Conservation (phyloP, 1,140 invertebrate genomes). For the Danaus melanippus region DNA sequence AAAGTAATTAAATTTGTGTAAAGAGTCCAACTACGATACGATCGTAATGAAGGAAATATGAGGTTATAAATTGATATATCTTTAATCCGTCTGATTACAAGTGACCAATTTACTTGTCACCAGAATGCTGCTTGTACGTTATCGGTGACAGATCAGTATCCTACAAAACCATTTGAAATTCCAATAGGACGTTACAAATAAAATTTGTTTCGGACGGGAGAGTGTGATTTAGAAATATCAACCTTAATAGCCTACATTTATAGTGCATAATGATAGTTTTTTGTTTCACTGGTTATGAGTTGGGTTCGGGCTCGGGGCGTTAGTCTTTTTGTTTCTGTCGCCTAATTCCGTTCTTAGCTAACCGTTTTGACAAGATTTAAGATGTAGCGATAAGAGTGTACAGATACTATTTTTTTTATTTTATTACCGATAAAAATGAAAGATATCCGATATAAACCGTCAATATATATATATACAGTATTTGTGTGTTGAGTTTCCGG, state of each 20-base stretch:
- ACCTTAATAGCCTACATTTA: too few species aligned
- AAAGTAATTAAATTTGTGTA: slow-evolving; percentile 38
- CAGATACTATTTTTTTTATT: slow-evolving; percentile 22
- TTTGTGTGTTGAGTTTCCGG: too few species aligned
- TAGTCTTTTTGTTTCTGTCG: slow-evolving; percentile 63
- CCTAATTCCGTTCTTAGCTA: slow-evolving; percentile 66
- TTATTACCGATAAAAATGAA: slow-evolving; percentile 4
- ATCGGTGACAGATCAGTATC: slow-evolving; percentile 68
- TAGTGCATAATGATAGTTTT: not conserved
- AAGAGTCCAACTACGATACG: slow-evolving; percentile 16
- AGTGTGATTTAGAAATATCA: too few species aligned
- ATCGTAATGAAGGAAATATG: slow-evolving; percentile 15
- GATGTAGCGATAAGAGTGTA: slow-evolving; percentile 53
- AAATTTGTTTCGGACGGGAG: slow-evolving; percentile 22
- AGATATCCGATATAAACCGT: too few species aligned
- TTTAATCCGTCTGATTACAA: slow-evolving; percentile 57
- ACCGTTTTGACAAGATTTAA: slow-evolving; percentile 67
- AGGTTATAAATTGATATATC: slow-evolving; percentile 48
- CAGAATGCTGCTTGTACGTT: slow-evolving; percentile 52
- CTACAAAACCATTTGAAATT: slow-evolving; percentile 56
- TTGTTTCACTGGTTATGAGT: slow-evolving; percentile 11
- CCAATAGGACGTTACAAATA: slow-evolving; percentile 46
- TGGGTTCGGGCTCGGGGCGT: slow-evolving; percentile 23
- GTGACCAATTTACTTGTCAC: slow-evolving; percentile 62
- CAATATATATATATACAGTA: too few species aligned